phyloP scores from a whole-genome alignment of 2,113 vertebrate species.

The Nycticorax nycticorax region DNA sequence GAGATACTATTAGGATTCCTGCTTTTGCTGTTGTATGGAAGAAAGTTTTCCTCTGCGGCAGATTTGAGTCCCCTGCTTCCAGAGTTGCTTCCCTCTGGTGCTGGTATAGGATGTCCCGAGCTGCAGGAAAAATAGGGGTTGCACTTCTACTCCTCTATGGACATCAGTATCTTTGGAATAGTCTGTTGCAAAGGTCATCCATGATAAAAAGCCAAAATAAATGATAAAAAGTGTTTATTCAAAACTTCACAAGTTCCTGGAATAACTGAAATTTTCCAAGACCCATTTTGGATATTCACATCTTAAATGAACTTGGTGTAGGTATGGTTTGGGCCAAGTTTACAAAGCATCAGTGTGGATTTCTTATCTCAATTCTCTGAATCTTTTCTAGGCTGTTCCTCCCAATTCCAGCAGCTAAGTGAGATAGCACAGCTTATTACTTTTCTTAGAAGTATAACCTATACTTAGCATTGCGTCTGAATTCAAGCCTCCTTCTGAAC shows the following conservation, averaged over 20 bases:
- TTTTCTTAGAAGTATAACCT: slow-evolving; percentile 15
- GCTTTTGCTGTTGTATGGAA: neutral
- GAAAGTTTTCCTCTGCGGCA: neutral
- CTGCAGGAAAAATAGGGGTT: neutral
- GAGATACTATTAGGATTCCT: neutral
- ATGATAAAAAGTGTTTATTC: no score
- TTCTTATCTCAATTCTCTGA: neutral
- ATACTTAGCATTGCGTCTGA: slow-evolving; percentile 45
- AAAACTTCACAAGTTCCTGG: neutral
- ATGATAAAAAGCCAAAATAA: neutral
- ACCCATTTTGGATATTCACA: neutral
- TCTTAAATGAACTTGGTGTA: neutral
- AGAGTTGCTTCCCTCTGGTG: neutral
- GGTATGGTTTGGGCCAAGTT: neutral
- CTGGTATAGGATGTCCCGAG: neutral
- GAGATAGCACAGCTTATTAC: neutral
- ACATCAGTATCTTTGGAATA: neutral
- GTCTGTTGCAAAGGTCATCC: neutral
- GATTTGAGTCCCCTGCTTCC: neutral
- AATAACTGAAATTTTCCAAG: neutral
- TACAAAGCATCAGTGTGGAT: neutral
- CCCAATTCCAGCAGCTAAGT: neutral
- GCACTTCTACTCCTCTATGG: neutral
- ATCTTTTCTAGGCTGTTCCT: neutral
- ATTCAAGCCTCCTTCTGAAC: slow-evolving; percentile 23